These are phyloP conservation scores for Ferrisia virgata DNA, from an alignment of 2,888 invertebrate genomes.

Conservation along the genomic window DNA sequence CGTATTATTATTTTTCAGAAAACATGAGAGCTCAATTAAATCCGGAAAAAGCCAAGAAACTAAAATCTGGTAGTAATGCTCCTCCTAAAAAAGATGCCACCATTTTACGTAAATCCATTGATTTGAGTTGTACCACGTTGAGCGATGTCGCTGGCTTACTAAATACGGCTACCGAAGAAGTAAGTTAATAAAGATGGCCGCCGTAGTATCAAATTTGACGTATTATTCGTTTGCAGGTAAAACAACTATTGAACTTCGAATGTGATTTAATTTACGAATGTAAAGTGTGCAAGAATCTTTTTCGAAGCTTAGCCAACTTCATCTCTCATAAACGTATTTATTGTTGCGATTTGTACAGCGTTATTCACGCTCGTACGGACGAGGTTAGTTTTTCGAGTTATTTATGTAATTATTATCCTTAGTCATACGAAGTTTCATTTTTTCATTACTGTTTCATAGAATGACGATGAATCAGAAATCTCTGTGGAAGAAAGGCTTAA, in stretches of 20 bases:
- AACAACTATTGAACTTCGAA: conserved; percentile 71
- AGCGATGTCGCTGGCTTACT: conserved; percentile 63
- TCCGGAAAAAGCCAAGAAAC: conserved; percentile 37
- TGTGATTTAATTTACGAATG: conserved; percentile 89
- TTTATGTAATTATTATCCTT: neutral
- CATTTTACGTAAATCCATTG: conserved; percentile 62
- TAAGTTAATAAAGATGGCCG: conserved; percentile 39
- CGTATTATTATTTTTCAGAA: neutral
- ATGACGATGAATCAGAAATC: conserved; percentile 4
- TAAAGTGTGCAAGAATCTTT: conserved; percentile 79
- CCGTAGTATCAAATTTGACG: neutral
- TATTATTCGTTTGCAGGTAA: conserved; percentile 60
- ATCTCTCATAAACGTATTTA: conserved; percentile 84
- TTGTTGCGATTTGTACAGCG: conserved; percentile 56
- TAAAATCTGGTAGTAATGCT: neutral
- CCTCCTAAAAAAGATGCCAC: conserved; percentile 53
- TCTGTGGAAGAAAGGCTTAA: conserved; percentile 11
- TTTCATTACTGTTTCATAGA: neutral
- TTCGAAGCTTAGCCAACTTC: conserved; percentile 82
- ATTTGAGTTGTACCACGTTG: conserved; percentile 67
- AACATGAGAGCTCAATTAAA: conserved; percentile 44
- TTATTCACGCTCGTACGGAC: conserved; percentile 11
- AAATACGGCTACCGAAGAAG: conserved; percentile 50
- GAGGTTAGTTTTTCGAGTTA: conserved; percentile 3
- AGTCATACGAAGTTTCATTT: neutral